These are phyloP conservation scores for Gonioctena quinquepunctata DNA, from an alignment of 1,140 invertebrate species.

Conservation along the genomic window DNA sequence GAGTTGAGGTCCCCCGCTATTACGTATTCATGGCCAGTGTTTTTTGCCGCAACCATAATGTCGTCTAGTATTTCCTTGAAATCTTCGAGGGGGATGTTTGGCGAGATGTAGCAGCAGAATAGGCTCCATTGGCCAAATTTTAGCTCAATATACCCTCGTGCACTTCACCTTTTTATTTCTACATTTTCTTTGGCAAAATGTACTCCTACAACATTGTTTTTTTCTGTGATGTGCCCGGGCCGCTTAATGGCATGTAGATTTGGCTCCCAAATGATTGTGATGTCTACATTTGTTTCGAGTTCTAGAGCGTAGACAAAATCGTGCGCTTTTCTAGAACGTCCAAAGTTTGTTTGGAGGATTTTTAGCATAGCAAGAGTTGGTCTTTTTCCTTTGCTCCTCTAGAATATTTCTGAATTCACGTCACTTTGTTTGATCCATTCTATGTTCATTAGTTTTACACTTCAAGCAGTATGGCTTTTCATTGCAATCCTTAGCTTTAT, in stretches of 20 bases:
- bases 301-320: not conserved
- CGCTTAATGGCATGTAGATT: not conserved
- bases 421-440: not conserved
- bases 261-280: not conserved
- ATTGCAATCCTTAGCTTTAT: not conserved
- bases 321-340: not conserved
- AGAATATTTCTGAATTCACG: not conserved
- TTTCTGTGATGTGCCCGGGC: not conserved
- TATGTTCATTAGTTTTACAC: not conserved
- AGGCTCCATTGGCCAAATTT: not conserved
- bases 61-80: not conserved
- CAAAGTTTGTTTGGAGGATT: not conserved
- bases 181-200: not conserved
- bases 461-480: not conserved
- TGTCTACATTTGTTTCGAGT: not conserved
- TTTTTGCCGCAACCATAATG: not conserved
- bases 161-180: not conserved
- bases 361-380: not conserved
- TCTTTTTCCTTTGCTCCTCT: not conserved
- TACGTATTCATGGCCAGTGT: not conserved
- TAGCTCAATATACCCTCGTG: not conserved
- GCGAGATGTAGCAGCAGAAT: not conserved
- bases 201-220: not conserved
- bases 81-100: not conserved
- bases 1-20: slow-evolving; percentile 7